Evolutionary conservation across 1,140 invertebrate species (phyloP), one percentile per base, ranked within the genome.

Genomic region (Dinothrombium tinctorium): DNA sequence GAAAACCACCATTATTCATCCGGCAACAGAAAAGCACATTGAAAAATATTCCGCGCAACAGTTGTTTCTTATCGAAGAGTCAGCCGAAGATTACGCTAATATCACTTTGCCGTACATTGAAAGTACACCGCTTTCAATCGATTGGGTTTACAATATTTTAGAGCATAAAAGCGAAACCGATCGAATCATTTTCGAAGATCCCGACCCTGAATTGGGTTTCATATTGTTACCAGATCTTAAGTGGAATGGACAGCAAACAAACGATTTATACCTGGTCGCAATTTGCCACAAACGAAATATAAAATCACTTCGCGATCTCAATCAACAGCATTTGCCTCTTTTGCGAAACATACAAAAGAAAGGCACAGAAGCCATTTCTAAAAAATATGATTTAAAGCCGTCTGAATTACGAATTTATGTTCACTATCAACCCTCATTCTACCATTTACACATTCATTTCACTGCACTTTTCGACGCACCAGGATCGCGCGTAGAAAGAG

Each of bases 101-200:
- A 61, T 87, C 6, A 83, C 82, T 6, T 53, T 76, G 23, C 80
- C 80, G 0, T 69, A 72, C 57, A 61, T 94, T 33, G 56, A 71
- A 33, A 60, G 64, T 14, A 67, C 69, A 42, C 67, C 74, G 44
- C 74, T 81, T 53, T 72, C 68, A 47, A 68, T 73, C 38, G 56
- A 92, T 76, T 96, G 89, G 90, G 74, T 98, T 0, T 79, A 84
- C 54, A 96, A 98, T 58, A 86, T 95, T 47, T 56, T 98, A 8
- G 74, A 86, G 29, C 81, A 87, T 48, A 81, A 77, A 54, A 71
- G 71, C 41, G 89, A 96, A 66, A 59, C 62, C 4, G 87, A 94
- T 21, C 68, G 76, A 48, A 74, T 96, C 35, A 63, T 92, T 4
- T 76, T 66, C 54, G 76, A 92, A 57, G 82, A 92, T 59, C 49